Base-by-base conservation (phyloP, 2,113 vertebrate species). In the Alexandromys fortis region DNA sequence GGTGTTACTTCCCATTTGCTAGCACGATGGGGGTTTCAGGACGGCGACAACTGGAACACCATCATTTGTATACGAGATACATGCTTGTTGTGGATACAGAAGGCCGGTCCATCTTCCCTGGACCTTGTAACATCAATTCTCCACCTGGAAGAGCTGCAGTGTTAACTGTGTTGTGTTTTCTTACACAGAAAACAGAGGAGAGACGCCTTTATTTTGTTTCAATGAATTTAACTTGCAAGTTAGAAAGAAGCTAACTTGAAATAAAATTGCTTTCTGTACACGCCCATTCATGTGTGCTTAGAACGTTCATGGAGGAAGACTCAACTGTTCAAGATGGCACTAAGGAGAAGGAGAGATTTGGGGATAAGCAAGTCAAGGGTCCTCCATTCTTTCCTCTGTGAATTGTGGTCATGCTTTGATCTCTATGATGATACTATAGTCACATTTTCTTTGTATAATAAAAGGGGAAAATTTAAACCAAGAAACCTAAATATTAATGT, bases 1-100 rank as follows among this genome's bases (percentile, higher is more conserved):
- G 97, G 96, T 98, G 97, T 97, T 98, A 97, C 97, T 98, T 98
- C 97, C 98, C 96, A 97, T 98, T 98, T 98, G 97, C 97, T 98
- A 98, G 95, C 98, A 97, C 96, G 93, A 92, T 96, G 97, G 96
- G 96, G 96, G 92, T 96, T 97, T 98, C 96, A 93, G 78, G 97
- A 86, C 89, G 96, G 95, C 77, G 87, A 97, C 94, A 98, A 96
- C 94, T 96, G 97, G 98, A 98, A 97, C 89, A 70, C 90, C 94
- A 91, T 98, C 82, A 97, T 98, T 98, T 98, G 90, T 97, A 94
- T 95, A 96, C 89, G 96, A 91, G 96, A 97, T 98, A 94, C 96
- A 87, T 97, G 91, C 90, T 96, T 92, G 14, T 86, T 87, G 86
- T 45, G 30, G 93, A 94, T 91, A 96, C 77, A 94, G 95, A 97